phyloP scores from a whole-genome alignment of 1,140 invertebrate species.

The Conus betulinus region DNA sequence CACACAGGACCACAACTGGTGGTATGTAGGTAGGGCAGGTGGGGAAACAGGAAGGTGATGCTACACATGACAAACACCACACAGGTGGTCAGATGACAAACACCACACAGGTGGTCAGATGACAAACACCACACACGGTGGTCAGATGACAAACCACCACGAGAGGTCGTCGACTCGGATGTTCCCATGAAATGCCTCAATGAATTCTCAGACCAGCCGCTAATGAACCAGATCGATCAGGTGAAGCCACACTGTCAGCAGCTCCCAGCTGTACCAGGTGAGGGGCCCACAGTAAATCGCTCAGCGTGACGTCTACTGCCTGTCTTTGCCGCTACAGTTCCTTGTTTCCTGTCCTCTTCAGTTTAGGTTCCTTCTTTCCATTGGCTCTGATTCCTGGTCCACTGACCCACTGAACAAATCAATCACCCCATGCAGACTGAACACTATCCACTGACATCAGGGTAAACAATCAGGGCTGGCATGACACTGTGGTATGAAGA shows the following conservation, averaged over 20 bases:
- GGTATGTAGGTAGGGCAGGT: background rate
- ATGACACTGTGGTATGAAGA: too few relatives aligned
- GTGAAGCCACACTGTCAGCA: too few relatives aligned
- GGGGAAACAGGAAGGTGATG: background rate
- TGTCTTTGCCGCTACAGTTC: too few relatives aligned
- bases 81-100: background rate
- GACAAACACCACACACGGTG: background rate
- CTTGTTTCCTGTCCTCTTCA: background rate
- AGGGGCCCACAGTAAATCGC: background rate
- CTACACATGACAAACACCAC: background rate
- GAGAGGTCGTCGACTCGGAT: background rate
- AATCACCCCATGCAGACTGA: background rate
- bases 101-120: background rate
- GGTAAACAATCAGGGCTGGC: too few relatives aligned
- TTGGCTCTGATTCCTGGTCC: conserved; percentile 67
- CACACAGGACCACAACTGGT: background rate
- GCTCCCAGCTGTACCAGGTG: background rate
- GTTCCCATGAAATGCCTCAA: background rate
- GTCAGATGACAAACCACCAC: background rate
- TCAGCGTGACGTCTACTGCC: background rate
- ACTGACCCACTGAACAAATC: conserved; percentile 37
- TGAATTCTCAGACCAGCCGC: background rate
- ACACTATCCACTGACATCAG: too few relatives aligned
- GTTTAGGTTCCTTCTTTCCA: conserved; percentile 68
- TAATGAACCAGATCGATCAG: background rate